Base-by-base conservation (phyloP, 2,797 vertebrate genomes). In the Crotalus adamanteus region DNA sequence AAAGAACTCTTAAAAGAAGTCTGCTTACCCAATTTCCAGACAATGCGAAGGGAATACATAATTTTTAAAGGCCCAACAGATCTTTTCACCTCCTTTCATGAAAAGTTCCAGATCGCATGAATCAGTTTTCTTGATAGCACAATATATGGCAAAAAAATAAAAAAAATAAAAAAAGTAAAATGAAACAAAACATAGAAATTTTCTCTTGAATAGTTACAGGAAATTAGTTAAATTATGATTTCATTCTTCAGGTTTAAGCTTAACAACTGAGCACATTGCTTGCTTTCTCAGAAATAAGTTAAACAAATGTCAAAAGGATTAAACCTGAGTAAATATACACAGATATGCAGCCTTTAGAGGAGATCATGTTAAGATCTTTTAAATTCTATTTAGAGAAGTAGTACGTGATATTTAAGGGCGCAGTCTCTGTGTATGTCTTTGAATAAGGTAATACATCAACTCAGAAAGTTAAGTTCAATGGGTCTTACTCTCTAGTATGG, bases 21-120 rank as follows among this genome's bases (percentile, higher is more conserved):
- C 9, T 0, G 1, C 16, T 94, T 78, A 89, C 20, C 1, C 0
- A 57, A 5, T 11, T 56, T 25, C 0, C 0, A 28, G 91, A 91
- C 61, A 95, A 95, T 90, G 92, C 90, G 93, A 93, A 87, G 95
- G 91, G 87, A 91, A 92, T 53, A 92, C 91, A 90, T 96, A 93
- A 94, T 94, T 96, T 97, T 95, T 91, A 92, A 92, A 97, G 18
- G 28, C 94, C 95, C 96, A 96, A 96, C 95, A 94, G 89, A 86
- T 94, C 78, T 86, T 96, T 96, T 97, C 96, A 96, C 94, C 92
- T 93, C 87, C 94, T 95, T 97, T 97, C 73, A 92, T 96, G 94
- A 91, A 92, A 89, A 93, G 94, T 97, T 96, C 94, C 96, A 97
- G 95, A 96, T 97, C 96, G 95, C 96, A 94, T 97, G 97, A 97